Evolutionary conservation across 1,140 invertebrate genomes (phyloP).

Genomic region (Myzus persicae): DNA sequence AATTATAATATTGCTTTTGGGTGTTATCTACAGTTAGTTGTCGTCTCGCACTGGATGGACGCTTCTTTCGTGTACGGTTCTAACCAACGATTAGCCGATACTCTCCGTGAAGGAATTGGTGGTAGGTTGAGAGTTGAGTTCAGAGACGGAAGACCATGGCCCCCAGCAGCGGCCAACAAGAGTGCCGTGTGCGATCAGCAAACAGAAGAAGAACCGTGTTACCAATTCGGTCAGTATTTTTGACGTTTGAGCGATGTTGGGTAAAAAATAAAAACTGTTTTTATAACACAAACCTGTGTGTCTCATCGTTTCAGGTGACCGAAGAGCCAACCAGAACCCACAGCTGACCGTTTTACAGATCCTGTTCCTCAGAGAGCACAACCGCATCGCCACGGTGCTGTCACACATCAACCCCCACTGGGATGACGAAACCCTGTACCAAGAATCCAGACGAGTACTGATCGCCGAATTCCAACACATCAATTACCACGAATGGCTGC

Average conservation of each 20-base stretch:
- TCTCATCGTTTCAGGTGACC: slow-evolving; percentile 67
- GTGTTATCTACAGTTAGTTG: slow-evolving; percentile 71
- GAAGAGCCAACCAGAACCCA: slow-evolving; percentile 72
- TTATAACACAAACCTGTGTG: background rate
- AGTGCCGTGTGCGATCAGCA: slow-evolving; percentile 71
- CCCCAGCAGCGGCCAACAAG: slow-evolving; percentile 74
- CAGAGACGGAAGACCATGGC: slow-evolving; percentile 74
- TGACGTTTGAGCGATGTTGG: background rate
- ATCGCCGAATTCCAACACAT: slow-evolving; percentile 71
- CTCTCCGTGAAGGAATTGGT: slow-evolving; percentile 72
- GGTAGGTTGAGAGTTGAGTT: slow-evolving; percentile 66
- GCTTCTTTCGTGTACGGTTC: slow-evolving; percentile 86
- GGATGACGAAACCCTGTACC: slow-evolving; percentile 72
- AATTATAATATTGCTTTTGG: background rate
- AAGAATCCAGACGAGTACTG: slow-evolving; percentile 72
- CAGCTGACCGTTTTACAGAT: slow-evolving; percentile 70
- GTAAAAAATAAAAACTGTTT: background rate
- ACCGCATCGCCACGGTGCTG: slow-evolving; percentile 70
- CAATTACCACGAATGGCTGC: slow-evolving; percentile 71
- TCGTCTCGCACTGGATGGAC: slow-evolving; percentile 86
- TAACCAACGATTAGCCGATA: slow-evolving; percentile 70
- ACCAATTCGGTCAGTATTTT: slow-evolving; percentile 62
- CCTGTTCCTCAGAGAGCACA: slow-evolving; percentile 74
- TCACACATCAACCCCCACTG: slow-evolving; percentile 71
- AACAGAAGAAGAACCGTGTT: slow-evolving; percentile 62